Conservation (phyloP, 2,113 vertebrate genomes). For the Anoplopoma fimbria region DNA sequence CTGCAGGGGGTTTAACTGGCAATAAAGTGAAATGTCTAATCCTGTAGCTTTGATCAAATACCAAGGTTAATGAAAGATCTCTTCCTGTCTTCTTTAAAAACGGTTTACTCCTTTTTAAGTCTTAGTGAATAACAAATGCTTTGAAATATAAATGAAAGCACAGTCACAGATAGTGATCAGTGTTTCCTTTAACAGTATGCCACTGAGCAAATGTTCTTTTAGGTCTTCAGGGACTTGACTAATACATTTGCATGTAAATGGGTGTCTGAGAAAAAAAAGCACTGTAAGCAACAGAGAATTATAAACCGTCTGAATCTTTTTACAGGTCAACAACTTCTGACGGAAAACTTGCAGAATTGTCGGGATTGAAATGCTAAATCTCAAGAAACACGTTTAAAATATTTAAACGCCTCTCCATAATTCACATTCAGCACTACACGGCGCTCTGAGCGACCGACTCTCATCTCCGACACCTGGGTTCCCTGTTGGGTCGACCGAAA, state of each 20-base stretch:
- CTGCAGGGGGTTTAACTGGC: constrained; percentile 21
- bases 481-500: constrained; percentile 44
- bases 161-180: constrained; percentile 6
- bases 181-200: constrained; percentile 19
- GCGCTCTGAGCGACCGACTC: constrained; percentile 4
- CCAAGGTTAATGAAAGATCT: background rate
- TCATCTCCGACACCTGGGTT: constrained; percentile 56
- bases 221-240: constrained; percentile 4
- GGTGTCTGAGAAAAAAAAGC: constrained; percentile 45
- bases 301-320: constrained; percentile 57
- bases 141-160: constrained; percentile 14
- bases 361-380: constrained; percentile 37
- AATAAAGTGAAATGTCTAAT: constrained; percentile 5
- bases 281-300: constrained; percentile 32
- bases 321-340: constrained; percentile 53
- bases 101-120: background rate
- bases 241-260: constrained; percentile 36
- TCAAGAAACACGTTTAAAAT: constrained; percentile 51
- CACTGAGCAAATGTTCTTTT: constrained; percentile 21
- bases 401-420: constrained; percentile 54
- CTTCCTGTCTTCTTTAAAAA: background rate
- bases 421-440: constrained; percentile 50
- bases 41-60: constrained; percentile 3
- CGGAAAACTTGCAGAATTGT: constrained; percentile 40
- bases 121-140: background rate